Base-by-base conservation (phyloP, 2,797 vertebrate genomes). In the Uromys caudimaculatus region DNA sequence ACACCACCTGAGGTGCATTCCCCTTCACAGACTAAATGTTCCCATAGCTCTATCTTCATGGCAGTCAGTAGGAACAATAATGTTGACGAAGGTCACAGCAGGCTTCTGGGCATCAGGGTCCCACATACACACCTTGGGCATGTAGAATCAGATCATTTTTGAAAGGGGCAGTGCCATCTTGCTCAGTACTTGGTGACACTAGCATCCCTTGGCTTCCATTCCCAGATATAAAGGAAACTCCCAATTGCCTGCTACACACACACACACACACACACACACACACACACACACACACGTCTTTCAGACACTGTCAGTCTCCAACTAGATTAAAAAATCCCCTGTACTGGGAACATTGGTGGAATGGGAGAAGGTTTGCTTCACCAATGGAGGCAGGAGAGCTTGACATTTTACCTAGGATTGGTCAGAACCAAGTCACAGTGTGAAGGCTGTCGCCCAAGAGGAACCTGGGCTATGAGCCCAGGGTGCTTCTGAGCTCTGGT, bases 121-220 rank as follows among this genome's bases (percentile, higher is more conserved):
- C 32, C 29, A 14, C 58, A 3, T 24, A 2, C 5, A 24, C 17
- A 16, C 50, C 0, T 7, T 13, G 10, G 52, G 24, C 35, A 3
- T 0, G 1, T 0, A 1, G 32, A 24, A 50, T 21, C 47, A 23
- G 84, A 3, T 1, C 7, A 0, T 1, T 54, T 69, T 41, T 10
- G 1, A 32, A 0, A 0, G n/a, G 62, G 38, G 3, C 0, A 4
- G 3, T 2, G 17, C 60, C 47, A 14, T 29, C 35, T 52, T 19
- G n/a, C 16, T 38, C 4, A 24, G 13, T 2, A 4, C 1, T 16
- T 16, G 5, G 7, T 19, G 16, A 50, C 44, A 56, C 11, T 4
- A 32, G 41, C 16, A 85, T 6, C 41, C 47, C 10, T 1, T 21
- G 44, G 8, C 3, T 12, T 47, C 38, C 27, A 23, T 6, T 24